Evolutionary conservation across 2,113 vertebrate genomes (phyloP).

Genomic region (Megaceryle torquata): DNA sequence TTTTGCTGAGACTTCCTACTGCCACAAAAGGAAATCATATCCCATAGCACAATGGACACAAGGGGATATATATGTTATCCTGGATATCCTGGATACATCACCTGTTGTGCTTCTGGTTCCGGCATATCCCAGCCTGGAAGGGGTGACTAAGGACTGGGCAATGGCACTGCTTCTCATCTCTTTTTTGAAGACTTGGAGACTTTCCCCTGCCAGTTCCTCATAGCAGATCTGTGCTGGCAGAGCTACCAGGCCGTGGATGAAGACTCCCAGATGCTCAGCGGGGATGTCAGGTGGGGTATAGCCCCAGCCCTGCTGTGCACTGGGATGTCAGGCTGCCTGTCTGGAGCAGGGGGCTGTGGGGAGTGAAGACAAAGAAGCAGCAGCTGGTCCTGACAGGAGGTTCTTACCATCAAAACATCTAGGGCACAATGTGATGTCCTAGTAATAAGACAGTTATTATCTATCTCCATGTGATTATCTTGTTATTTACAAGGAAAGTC

Average conservation of each 20-base stretch:
- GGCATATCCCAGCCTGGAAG: background rate
- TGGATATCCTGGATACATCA: background rate
- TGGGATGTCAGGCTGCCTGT: background rate
- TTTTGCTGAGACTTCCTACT: background rate
- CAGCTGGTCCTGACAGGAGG: background rate
- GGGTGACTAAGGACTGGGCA: background rate
- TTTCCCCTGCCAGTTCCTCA: background rate
- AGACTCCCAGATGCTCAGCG: background rate
- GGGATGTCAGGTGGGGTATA: background rate
- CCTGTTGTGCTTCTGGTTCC: accelerated
- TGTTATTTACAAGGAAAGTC: background rate
- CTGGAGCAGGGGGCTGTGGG: accelerated
- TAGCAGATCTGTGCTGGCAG: background rate
- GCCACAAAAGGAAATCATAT: background rate
- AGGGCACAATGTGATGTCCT: background rate
- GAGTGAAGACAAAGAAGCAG: background rate
- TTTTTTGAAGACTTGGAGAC: background rate
- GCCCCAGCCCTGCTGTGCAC: accelerated
- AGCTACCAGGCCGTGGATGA: background rate
- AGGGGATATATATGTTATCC: no score
- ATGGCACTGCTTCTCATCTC: background rate
- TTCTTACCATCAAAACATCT: background rate
- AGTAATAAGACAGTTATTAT: background rate
- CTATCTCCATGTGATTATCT: background rate
- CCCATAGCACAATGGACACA: background rate